Conservation (phyloP, 2,888 invertebrate species). For the Orgyia antiqua region DNA sequence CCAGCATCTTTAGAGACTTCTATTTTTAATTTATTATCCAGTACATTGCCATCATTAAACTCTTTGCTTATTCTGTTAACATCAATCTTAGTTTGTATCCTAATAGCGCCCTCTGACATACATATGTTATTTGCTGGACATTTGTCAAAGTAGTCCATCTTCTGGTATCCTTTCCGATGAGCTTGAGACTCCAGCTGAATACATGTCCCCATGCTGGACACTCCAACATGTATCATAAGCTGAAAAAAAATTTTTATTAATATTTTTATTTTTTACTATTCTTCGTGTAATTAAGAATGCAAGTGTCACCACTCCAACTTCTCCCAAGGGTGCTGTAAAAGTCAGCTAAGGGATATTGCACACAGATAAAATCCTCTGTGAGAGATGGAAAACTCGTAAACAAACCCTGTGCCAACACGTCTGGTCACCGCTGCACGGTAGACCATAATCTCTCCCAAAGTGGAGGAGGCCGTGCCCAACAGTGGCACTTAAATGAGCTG, state of each 20-base stretch:
- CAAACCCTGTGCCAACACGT: too few relatives aligned
- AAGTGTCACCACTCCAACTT: too few relatives aligned
- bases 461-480: too few relatives aligned
- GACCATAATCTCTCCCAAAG: too few relatives aligned
- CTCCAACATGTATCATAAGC: conserved; percentile 89
- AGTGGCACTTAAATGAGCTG: too few relatives aligned
- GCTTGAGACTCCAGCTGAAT: conserved; percentile 84
- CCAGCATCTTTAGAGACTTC: conserved; percentile 79
- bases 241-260: too few relatives aligned
- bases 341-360: too few relatives aligned
- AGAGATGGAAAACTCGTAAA: too few relatives aligned
- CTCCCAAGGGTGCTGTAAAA: too few relatives aligned
- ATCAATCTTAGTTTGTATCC: conserved; percentile 72
- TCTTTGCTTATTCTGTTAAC: conserved; percentile 64
- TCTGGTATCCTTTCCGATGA: conserved; percentile 77
- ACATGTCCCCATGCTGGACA: conserved; percentile 79
- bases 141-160: conserved; percentile 71
- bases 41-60: conserved; percentile 50
- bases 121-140: conserved; percentile 56
- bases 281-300: too few relatives aligned
- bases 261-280: neutral
- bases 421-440: too few relatives aligned
- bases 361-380: too few relatives aligned
- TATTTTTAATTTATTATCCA: conserved; percentile 40
- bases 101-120: conserved; percentile 53